Base-by-base conservation (phyloP, 1,140 invertebrate species). In the Bradysia coprophila region DNA sequence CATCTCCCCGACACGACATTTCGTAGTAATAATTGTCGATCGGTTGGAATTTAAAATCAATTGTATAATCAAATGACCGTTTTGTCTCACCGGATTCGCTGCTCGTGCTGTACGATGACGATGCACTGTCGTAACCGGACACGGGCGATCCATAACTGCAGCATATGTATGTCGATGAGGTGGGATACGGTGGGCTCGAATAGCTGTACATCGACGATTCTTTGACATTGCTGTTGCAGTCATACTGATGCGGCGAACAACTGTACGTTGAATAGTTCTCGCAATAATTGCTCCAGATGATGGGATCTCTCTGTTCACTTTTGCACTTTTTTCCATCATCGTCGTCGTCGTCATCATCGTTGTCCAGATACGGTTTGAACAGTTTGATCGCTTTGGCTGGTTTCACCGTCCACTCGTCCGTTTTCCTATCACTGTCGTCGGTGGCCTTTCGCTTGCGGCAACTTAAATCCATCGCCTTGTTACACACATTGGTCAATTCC, bases 341-440 rank as follows among this genome's bases (percentile, higher is more conserved):
- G 21, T 61, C 63, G 45, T 68, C 63, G 41, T 69, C 52, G 16
- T 54, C 52, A 2, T 52, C 51, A 20, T 52, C 48, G 18, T 18
- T 28, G 4, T 15, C 11, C 31, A 76, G 55, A 51, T 76, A 77
- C 32, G 75, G 79, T 53, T 79, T 75, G 57, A 81, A 82, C 16
- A 81, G 53, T 51, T 75, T 74, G 40, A 73, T 66, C 32, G 63
- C 62, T 48, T 63, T 63, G 2, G 53, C 48, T 38, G 51, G 51
- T 40, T 20, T 34, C 21, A 31, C 20, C 10, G 15, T 48, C 56
- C 28, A 41, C 40, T 36, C 18, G 24, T 50, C 44, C 33, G 40
- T 36, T 31, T 28, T 21, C 20, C 38, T 13, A 32, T 37, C 20
- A 21, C 16, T 40, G 38, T 19, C 16, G 16, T 46, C 48, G 24